Evolutionary conservation across 1,140 invertebrate genomes (phyloP).

Genomic region (Zophobas morio): DNA sequence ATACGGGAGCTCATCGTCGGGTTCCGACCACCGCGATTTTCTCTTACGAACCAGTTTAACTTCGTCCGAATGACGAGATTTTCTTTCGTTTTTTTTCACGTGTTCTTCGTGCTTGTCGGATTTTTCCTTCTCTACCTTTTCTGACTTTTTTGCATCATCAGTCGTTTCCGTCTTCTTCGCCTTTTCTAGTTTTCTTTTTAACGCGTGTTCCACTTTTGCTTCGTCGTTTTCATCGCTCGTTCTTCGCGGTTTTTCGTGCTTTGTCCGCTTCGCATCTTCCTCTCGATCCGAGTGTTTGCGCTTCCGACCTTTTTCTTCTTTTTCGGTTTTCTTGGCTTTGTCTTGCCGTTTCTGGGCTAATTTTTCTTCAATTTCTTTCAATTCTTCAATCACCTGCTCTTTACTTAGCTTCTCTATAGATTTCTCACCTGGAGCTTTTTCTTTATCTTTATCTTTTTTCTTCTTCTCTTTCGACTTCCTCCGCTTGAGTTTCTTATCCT

Average conservation of each 20-base stretch:
- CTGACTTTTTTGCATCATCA: conserved; percentile 46
- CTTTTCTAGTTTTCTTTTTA: conserved; percentile 7
- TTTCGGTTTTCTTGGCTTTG: conserved; percentile 26
- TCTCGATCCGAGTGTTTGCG: conserved; percentile 25
- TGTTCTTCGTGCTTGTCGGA: conserved; percentile 49
- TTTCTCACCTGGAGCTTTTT: conserved; percentile 25
- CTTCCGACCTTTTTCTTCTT: conserved; percentile 31
- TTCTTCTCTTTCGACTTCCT: conserved; percentile 51
- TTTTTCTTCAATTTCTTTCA: conserved; percentile 32
- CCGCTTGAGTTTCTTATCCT: conserved; percentile 39
- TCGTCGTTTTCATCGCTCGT: conserved; percentile 14
- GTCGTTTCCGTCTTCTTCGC: conserved; percentile 5
- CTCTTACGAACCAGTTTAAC: not conserved
- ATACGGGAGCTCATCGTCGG: not conserved
- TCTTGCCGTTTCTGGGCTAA: conserved; percentile 20
- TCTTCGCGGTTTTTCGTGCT: conserved; percentile 30
- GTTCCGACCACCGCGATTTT: conserved; percentile 5
- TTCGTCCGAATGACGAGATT: conserved; percentile 13
- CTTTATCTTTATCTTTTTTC: conserved; percentile 41
- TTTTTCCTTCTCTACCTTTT: conserved; percentile 50
- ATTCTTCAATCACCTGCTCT: conserved; percentile 21
- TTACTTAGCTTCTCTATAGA: conserved; percentile 17
- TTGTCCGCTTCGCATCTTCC: conserved; percentile 20
- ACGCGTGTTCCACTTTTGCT: conserved; percentile 23
- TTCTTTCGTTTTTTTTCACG: conserved; percentile 28